phyloP scores from a whole-genome alignment of 2,888 invertebrate genomes.

The Agonum fuliginosum region DNA sequence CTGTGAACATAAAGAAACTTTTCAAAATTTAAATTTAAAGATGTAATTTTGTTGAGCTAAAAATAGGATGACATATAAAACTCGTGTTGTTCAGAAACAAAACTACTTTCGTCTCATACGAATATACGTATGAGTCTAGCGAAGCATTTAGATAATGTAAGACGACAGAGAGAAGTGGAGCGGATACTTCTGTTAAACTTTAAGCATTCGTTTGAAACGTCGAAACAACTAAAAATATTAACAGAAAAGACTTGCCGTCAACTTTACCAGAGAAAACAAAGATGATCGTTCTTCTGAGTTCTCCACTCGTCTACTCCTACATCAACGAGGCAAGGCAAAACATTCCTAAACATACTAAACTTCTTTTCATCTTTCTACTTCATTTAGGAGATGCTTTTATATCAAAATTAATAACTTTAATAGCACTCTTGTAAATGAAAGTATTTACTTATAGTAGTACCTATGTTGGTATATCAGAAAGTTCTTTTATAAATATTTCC shows the following conservation, averaged over 20 bases:
- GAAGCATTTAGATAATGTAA: slow-evolving; percentile 49
- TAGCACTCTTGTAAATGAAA: no score
- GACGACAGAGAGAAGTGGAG: slow-evolving; percentile 48
- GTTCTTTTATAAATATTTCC: no score
- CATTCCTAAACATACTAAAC: not conserved
- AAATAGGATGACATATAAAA: slow-evolving; percentile 39
- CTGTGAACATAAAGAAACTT: slow-evolving; percentile 16
- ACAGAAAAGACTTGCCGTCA: slow-evolving; percentile 48
- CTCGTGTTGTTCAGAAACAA: slow-evolving; percentile 44
- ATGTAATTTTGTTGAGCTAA: slow-evolving; percentile 27
- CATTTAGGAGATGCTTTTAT: not conserved
- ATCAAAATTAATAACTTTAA: no score
- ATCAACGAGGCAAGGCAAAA: slow-evolving; percentile 15
- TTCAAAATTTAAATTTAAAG: slow-evolving; percentile 36
- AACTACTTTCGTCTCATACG: slow-evolving; percentile 52
- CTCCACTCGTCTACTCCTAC: no score
- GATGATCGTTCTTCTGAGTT: slow-evolving; percentile 40
- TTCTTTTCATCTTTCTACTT: slow-evolving; percentile 5
- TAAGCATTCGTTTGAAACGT: slow-evolving; percentile 51
- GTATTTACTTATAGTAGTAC: no score
- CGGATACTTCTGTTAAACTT: slow-evolving; percentile 51
- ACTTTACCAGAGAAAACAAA: slow-evolving; percentile 34
- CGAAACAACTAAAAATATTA: slow-evolving; percentile 51
- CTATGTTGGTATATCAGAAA: no score
- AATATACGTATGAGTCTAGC: slow-evolving; percentile 49